Evolutionary conservation across 2,888 invertebrate genomes (phyloP).

Genomic region (Imbricaverruca yamaguchii): DNA sequence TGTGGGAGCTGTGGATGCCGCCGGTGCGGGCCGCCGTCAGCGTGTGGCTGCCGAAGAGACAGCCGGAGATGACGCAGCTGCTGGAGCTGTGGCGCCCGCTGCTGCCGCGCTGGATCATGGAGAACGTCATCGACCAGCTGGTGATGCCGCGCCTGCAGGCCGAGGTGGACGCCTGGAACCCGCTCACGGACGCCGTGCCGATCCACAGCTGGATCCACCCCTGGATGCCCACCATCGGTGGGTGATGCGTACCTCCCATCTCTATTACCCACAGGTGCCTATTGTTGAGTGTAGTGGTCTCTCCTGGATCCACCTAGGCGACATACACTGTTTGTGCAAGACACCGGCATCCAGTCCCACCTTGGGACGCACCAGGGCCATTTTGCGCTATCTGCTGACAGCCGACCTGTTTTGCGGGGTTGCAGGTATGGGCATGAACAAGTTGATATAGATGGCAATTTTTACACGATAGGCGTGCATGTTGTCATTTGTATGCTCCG

Average conservation of each 20-base stretch:
- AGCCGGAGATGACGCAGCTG: constrained; percentile 45
- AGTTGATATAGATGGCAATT: too few species aligned
- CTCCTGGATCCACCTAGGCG: too few species aligned
- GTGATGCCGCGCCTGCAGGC: constrained; percentile 60
- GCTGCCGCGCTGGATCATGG: constrained; percentile 73
- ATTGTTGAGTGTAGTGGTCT: too few species aligned
- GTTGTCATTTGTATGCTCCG: too few species aligned
- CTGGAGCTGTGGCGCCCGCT: constrained; percentile 72
- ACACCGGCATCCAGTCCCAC: too few species aligned
- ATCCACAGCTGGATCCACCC: constrained; percentile 96
- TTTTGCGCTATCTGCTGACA: too few species aligned
- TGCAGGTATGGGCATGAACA: too few species aligned
- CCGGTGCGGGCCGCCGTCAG: constrained; percentile 62
- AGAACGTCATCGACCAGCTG: constrained; percentile 71
- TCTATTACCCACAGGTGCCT: too few species aligned
- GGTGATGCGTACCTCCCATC: constrained; percentile 29
- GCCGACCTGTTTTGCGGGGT: too few species aligned
- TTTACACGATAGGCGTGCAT: too few species aligned
- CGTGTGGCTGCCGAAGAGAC: constrained; percentile 45
- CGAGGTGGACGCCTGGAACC: constrained; percentile 89
- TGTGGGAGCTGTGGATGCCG: constrained; percentile 92
- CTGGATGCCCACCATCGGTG: constrained; percentile 80
- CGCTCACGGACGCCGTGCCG: constrained; percentile 85
- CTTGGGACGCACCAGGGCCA: too few species aligned
- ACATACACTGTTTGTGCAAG: too few species aligned